phyloP scores from a whole-genome alignment of 2,113 vertebrate genomes.

The Heptranchias perlo region DNA sequence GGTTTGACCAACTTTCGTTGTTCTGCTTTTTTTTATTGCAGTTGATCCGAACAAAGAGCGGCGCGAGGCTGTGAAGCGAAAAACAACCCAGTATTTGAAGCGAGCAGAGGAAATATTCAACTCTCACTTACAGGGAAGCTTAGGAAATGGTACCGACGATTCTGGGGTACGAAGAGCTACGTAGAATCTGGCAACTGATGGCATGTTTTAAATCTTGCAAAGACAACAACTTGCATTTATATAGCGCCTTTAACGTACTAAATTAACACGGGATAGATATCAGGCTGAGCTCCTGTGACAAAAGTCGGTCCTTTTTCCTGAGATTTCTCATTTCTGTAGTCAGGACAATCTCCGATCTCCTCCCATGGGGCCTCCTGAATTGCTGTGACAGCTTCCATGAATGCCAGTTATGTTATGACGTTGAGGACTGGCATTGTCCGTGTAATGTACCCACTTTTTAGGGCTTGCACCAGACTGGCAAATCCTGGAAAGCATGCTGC shows the following conservation, averaged over 20 bases:
- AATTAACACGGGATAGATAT: background rate
- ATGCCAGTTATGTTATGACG: background rate
- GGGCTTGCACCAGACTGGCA: background rate
- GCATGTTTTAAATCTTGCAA: background rate
- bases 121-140: constrained; percentile 81
- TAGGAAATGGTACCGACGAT: constrained; percentile 55
- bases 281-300: background rate
- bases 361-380: background rate
- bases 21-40: constrained; percentile 47
- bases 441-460: background rate
- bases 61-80: constrained; percentile 86
- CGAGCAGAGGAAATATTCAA: constrained; percentile 96
- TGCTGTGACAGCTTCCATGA: background rate
- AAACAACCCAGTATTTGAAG: constrained; percentile 89
- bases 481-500: background rate
- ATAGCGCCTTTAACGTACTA: too few relatives aligned
- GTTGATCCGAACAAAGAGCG: constrained; percentile 93
- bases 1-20: constrained; percentile 2
- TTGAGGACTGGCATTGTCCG: background rate
- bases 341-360: too few relatives aligned
- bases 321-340: background rate
- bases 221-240: too few relatives aligned
- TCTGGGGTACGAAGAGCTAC: constrained; percentile 56
- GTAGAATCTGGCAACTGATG: background rate
- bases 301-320: constrained; percentile 3